These are phyloP conservation scores for Takifugu ocellatus DNA, from an alignment of 2,797 vertebrate species.

Conservation along the genomic window DNA sequence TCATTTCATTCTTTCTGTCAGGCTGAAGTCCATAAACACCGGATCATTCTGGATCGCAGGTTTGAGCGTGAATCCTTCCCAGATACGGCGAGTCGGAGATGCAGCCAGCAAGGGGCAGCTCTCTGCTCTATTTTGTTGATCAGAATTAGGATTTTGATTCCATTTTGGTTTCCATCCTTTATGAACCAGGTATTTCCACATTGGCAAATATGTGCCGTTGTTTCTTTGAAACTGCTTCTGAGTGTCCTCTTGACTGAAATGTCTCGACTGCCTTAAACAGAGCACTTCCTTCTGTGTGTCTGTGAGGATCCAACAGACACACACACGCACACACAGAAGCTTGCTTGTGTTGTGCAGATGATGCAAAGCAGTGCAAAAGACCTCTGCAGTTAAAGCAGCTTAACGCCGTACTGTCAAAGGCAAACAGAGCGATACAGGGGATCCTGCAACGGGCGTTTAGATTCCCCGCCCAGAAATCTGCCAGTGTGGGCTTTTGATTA, in stretches of 20 bases:
- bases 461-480: too few relatives aligned
- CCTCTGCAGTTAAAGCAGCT: constrained; percentile 26
- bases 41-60: constrained; percentile 9
- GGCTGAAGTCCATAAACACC: constrained; percentile 4
- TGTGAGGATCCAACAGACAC: constrained; percentile 10
- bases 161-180: too few relatives aligned
- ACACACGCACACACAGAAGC: constrained; percentile 10
- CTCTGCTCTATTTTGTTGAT: constrained; percentile 9
- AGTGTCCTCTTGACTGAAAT: constrained; percentile 7
- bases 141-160: constrained; percentile 7
- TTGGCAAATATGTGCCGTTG: neutral
- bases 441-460: neutral
- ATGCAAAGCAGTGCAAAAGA: constrained; percentile 64
- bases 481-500: too few relatives aligned
- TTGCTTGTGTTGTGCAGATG: constrained; percentile 46
- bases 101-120: neutral
- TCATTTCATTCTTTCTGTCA: constrained; percentile 14
- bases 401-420: constrained; percentile 21
- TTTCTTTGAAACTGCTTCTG: neutral
- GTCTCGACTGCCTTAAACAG: constrained; percentile 12
- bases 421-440: constrained; percentile 9
- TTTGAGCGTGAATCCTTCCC: constrained; percentile 14
- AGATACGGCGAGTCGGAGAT: too few relatives aligned
- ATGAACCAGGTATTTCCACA: neutral
- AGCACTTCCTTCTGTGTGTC: constrained; percentile 36